phyloP scores from a whole-genome alignment of 2,888 invertebrate species.

The Papilio protenor region DNA sequence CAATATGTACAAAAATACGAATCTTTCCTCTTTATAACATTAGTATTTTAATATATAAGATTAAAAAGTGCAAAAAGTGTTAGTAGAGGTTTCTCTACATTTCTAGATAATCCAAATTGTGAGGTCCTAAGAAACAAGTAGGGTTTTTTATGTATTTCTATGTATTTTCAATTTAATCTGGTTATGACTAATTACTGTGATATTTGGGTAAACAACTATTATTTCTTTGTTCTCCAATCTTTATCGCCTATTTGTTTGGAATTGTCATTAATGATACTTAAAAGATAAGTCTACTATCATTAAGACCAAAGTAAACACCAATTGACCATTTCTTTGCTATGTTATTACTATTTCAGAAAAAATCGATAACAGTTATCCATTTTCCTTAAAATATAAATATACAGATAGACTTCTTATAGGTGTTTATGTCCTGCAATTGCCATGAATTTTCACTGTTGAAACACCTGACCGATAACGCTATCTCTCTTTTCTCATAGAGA shows the following conservation, averaged over 20 bases:
- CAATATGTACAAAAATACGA: no score
- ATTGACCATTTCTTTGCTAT: not conserved
- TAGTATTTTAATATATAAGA: not conserved
- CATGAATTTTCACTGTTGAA: no score
- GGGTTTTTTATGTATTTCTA: not conserved
- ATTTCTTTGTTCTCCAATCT: conserved; percentile 11
- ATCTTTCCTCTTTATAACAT: no score
- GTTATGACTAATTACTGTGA: conserved; percentile 3
- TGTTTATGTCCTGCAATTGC: not conserved
- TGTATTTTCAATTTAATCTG: not conserved
- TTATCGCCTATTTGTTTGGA: conserved; percentile 9
- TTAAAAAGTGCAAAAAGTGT: no score
- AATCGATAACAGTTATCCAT: not conserved
- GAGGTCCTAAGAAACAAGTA: not conserved
- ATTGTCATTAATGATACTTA: conserved; percentile 16
- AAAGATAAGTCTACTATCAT: conserved; percentile 4
- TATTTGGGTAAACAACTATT: not conserved
- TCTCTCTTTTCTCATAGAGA: not conserved
- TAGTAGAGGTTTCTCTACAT: no score
- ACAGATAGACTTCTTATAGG: not conserved
- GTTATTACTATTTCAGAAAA: not conserved
- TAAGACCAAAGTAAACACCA: not conserved
- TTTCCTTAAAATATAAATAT: not conserved
- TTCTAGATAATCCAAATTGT: not conserved
- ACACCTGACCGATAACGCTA: not conserved